Evolutionary conservation across 2,888 invertebrate species (phyloP).

Genomic region (Pammene fasciana): DNA sequence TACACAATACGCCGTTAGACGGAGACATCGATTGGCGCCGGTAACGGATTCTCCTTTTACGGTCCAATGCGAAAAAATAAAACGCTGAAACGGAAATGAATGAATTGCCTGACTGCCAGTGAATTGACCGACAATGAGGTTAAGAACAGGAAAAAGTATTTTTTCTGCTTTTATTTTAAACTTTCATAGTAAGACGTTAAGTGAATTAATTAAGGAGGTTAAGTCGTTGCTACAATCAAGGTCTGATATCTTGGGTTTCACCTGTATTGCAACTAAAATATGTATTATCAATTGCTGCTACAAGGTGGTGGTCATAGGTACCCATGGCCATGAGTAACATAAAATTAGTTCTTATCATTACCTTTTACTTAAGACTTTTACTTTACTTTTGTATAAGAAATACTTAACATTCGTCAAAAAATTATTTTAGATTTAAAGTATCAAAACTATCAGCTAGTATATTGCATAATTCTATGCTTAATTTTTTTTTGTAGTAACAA

Average conservation of each 20-base stretch:
- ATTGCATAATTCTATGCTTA: too few relatives aligned
- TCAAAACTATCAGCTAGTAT: neutral
- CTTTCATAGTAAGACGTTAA: neutral
- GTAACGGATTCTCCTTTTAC: constrained; percentile 60
- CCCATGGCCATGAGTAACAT: too few relatives aligned
- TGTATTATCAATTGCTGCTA: too few relatives aligned
- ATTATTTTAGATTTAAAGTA: neutral
- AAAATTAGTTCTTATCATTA: too few relatives aligned
- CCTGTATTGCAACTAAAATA: neutral
- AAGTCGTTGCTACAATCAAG: too few relatives aligned
- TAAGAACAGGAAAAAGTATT: constrained; percentile 11
- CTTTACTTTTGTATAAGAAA: too few relatives aligned
- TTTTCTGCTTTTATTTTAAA: constrained; percentile 6
- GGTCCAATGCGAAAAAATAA: constrained; percentile 46
- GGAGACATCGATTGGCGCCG: constrained; percentile 53
- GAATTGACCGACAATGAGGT: constrained; percentile 28
- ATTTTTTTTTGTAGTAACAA: too few relatives aligned
- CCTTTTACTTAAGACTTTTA: too few relatives aligned
- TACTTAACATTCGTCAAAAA: too few relatives aligned
- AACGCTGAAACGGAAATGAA: constrained; percentile 24
- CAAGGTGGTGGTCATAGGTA: too few relatives aligned
- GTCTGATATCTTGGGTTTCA: too few relatives aligned
- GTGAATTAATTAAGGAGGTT: neutral
- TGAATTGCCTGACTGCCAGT: constrained; percentile 19
- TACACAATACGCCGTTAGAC: constrained; percentile 59